Evolutionary conservation across 2,888 invertebrate species (phyloP), one percentile per base, ranked within the genome.

Genomic region (Glyphotaelius pellucidus): DNA sequence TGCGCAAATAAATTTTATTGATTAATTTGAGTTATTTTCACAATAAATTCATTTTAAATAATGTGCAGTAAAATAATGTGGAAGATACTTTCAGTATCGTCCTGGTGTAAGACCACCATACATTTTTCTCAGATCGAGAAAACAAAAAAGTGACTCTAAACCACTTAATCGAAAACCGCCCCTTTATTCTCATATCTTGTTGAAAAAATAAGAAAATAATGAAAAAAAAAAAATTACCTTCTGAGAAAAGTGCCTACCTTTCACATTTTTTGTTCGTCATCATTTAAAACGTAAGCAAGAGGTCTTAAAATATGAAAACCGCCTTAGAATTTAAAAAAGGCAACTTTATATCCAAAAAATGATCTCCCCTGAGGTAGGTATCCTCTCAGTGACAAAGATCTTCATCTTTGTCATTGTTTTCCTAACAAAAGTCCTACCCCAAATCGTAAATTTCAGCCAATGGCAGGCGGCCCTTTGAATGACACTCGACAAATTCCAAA

Each of bases 401-500:
- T 9, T 32, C 83, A 67, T 67, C 67, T 9, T 67, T 67, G 2
- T n/a, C 35, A 35, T 83, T 83, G 83, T 83, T 83, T 32, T 38
- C 25, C 35, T 83, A 25, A 83, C 83, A 35, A 83, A 83, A 83
- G 83, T 25, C 83, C 15, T n/a, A 35, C 38, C 83, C 83, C 25
- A 83, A 83, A 83, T 83, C 38, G 32, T 83, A 32, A 83, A 83
- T 83, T 83, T 38, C 35, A 32, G 38, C 83, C 38, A 35, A 83
- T 25, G 35, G 25, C 83, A 9, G 32, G 19, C 83, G 25, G 38
- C 38, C 32, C 11, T 83, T 35, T 83, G 83, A 83, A 83, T 83
- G 83, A 83, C 83, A 32, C 83, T 83, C 38, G 83, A 83, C 83
- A 83, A 83, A 25, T 83, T 83, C 32, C 83, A 83, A 67, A 67